Evolutionary conservation across 2,797 vertebrate species (phyloP).

Genomic region (Pseudochirops cupreus): DNA sequence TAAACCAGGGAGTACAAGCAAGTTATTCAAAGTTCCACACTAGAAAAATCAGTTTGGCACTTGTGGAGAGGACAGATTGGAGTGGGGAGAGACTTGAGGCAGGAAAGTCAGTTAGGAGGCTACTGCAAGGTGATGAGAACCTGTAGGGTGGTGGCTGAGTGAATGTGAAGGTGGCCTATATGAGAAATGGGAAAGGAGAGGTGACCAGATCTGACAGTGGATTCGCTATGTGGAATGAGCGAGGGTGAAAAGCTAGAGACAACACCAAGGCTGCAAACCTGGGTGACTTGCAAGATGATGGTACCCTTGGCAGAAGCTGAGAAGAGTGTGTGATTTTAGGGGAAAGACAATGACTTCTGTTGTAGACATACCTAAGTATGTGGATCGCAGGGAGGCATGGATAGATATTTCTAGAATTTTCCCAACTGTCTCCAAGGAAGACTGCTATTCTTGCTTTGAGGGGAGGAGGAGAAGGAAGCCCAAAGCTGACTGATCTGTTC

Average conservation of each 20-base stretch:
- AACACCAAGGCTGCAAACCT: neutral
- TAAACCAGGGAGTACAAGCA: neutral
- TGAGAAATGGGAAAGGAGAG: neutral
- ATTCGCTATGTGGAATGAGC: neutral
- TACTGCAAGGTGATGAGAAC: neutral
- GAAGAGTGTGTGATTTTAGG: neutral
- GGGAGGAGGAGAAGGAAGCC: neutral
- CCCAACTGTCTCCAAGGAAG: neutral
- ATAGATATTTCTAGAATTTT: neutral
- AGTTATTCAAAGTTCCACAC: neutral
- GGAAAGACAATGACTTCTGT: neutral
- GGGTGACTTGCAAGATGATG: neutral
- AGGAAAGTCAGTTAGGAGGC: neutral
- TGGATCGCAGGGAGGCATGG: neutral
- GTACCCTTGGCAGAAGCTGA: neutral
- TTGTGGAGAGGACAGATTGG: neutral
- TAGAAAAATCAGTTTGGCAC: neutral
- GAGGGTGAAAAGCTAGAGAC: neutral
- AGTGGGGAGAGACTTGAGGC: neutral
- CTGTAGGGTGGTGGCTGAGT: neutral
- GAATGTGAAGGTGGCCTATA: neutral
- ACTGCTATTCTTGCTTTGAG: neutral
- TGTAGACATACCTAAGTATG: neutral
- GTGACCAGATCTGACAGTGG: neutral
- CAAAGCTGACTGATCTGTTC: neutral